Percentiles rank a stretch among this genome's conserved stretches.
Conservation (phyloP, 2,888 invertebrate species). For the Apamea anceps region DNA sequence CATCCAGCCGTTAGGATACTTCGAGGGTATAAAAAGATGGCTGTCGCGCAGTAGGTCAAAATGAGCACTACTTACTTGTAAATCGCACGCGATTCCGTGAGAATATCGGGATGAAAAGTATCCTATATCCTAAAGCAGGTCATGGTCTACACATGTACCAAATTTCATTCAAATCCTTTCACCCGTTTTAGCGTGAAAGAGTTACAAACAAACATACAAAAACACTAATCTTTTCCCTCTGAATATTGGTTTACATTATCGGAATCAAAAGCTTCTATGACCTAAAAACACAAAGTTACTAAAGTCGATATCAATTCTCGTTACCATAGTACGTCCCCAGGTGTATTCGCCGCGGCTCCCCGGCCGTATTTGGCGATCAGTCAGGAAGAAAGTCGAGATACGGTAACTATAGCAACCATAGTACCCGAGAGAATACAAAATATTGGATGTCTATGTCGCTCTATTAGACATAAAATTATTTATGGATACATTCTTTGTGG, state of each 20-base stretch:
- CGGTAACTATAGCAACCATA: slow-evolving; percentile 78
- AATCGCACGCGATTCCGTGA: too few species aligned
- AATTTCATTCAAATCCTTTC: too few species aligned
- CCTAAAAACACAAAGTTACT: background rate
- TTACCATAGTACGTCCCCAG: slow-evolving; percentile 44
- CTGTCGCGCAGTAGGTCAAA: too few species aligned
- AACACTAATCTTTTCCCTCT: too few species aligned
- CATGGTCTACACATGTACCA: too few species aligned
- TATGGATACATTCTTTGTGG: slow-evolving; percentile 8
- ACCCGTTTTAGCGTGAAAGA: too few species aligned
- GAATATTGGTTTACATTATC: background rate
- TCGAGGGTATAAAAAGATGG: too few species aligned
- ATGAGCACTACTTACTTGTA: too few species aligned
- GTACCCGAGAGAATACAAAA: slow-evolving; percentile 47
- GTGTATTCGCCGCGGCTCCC: slow-evolving; percentile 39
- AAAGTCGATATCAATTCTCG: slow-evolving; percentile 13
- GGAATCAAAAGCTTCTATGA: background rate
- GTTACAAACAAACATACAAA: too few species aligned
- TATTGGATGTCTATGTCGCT: slow-evolving; percentile 40
- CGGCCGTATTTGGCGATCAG: slow-evolving; percentile 75
- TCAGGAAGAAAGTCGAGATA: slow-evolving; percentile 85
- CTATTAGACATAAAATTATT: slow-evolving; percentile 33
- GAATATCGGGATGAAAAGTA: too few species aligned
- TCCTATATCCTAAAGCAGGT: too few species aligned
- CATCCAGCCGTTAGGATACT: too few species aligned